Evolutionary conservation across 2,888 invertebrate genomes (phyloP), one percentile per base, ranked within the genome.

Genomic region (Odontomyia ornata): DNA sequence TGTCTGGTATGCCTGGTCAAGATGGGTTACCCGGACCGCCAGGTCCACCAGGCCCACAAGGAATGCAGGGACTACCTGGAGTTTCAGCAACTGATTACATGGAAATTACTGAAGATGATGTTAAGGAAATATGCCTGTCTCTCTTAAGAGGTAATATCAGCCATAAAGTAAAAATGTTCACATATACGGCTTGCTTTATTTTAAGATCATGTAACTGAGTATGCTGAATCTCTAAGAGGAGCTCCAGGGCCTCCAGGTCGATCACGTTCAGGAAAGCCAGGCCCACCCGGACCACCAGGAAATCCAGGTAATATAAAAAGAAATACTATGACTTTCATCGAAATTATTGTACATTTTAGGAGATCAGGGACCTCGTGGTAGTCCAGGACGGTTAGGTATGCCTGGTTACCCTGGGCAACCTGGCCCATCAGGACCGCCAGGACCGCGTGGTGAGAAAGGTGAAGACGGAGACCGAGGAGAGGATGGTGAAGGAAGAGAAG

Each of bases 121-220:
- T 96, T 21, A 88, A 93, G 80, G 94, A 94, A 80, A 93, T 96
- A 81, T 95, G 95, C 84, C 91, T 92, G 81, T 90, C 91, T 69
- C 90, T 96, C 67, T 88, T 96, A 65, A 89, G 93, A 89, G 94
- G 95, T 76, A 15, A 25, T 46, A 18, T n/a, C 18, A 36, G 11
- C 36, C 13, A n/a, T n/a, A 27, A 5, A 64, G 7, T 28, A 67
- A 13, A 9, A 36, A 23, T 21, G 23, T 1, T 21, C 1, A 21
- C 0, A 52, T 52, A 52, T 18, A 5, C 52, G 52, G 18, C 15
- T 69, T 69, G 56, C 77, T 73, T 78, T 79, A 62, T 5, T 80
- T 82, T 76, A 86, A 95, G 95, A 93, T 82, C 92, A 93, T 82
- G 87, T 96, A 82, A 90, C 89, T 81, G 94, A 94, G 83, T 87